Percentiles rank a stretch among this genome's conserved stretches.
phyloP scores from a whole-genome alignment of 2,113 vertebrate species.

The Scomber colias region DNA sequence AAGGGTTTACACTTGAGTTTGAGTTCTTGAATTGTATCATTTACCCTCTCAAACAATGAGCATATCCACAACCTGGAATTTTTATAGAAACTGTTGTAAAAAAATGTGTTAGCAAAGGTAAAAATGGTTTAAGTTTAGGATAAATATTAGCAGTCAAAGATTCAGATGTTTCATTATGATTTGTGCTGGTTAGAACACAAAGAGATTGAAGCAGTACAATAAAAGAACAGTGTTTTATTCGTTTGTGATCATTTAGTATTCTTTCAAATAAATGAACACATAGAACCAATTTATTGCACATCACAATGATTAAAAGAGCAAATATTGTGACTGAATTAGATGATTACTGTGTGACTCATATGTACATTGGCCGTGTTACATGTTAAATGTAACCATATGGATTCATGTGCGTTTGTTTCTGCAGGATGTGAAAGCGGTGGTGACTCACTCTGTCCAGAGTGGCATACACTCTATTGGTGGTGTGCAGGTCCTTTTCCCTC shows the following conservation, averaged over 20 bases:
- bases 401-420: slow-evolving; percentile 32
- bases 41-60: neutral
- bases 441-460: slow-evolving; percentile 98
- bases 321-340: neutral
- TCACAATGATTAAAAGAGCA: neutral
- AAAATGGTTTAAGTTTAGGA: neutral
- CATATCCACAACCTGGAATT: neutral
- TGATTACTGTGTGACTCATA: neutral
- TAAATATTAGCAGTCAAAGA: neutral
- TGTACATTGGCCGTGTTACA: neutral
- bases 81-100: neutral
- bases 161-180: neutral
- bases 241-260: neutral
- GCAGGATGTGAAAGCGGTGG: slow-evolving; percentile 97
- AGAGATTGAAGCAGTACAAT: neutral
- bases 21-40: neutral
- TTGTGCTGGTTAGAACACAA: neutral
- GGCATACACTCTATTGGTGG: slow-evolving; percentile 98
- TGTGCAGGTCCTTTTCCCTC: slow-evolving; percentile 97
- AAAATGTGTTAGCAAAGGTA: neutral
- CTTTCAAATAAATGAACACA: neutral
- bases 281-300: neutral
- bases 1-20: neutral
- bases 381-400: neutral
- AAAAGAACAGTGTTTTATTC: neutral